Base-by-base conservation (phyloP, 2,797 vertebrate genomes). In the Fratercula arctica region DNA sequence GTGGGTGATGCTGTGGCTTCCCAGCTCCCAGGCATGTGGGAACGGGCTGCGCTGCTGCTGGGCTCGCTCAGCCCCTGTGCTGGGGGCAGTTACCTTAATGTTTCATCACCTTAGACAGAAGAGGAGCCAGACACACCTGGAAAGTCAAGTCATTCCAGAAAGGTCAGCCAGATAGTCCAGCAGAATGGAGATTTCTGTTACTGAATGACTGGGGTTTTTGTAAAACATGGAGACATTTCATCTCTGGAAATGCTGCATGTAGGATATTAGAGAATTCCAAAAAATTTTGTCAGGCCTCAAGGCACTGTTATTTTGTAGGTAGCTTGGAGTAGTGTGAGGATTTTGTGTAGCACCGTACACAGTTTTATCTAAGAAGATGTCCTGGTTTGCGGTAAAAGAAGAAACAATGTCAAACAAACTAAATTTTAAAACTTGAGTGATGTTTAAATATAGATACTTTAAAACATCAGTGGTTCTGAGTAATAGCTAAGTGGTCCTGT, bases 321-420 rank as follows among this genome's bases (percentile, higher is more conserved):
- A 51, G 0, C 33, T 16, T 28, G 33, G 33, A 54, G 41, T 2
- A 29, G 31, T 0, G 14, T n/a, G 37, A 79, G 26, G 29, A 16
- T 37, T 57, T 54, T 16, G 3, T 21, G 53, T 70, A 75, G 26
- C 8, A 21, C 50, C 45, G 12, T 26, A 7, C 21, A 13, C 39
- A 13, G 20, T 25, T 35, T 46, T 24, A 13, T 21, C 51, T 29
- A 16, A 43, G 69, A 59, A 37, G 31, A 43, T 54, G 29, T 29
- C 53, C 53, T 54, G 53, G 53, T 54, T 54, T 54, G 53, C 31
- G 53, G 18, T 10, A 24, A n/a, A 69, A 59, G 48, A 50, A 43
- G 26, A 48, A 83, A 43, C 19, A 20, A 2, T 7, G 39, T 59
- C 60, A 63, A 35, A 26, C 35, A 41, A 69, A 66, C 15, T 67